Evolutionary conservation across 2,113 vertebrate genomes (phyloP).

Genomic region (Verasper variegatus): DNA sequence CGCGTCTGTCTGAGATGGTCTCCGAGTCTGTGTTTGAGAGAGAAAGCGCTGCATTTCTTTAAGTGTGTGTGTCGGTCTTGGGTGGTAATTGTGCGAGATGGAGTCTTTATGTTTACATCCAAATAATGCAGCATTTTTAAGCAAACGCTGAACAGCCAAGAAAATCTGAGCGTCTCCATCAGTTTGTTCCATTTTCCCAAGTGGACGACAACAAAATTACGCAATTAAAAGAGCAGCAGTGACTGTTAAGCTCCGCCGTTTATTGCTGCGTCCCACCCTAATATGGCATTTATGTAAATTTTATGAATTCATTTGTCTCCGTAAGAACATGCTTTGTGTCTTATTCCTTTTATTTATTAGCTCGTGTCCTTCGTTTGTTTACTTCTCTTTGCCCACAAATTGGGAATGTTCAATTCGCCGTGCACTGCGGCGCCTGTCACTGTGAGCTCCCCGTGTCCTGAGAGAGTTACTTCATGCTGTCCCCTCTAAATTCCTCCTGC

Average conservation of each 20-base stretch:
- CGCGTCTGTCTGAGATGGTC: slow-evolving; percentile 36
- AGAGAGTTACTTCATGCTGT: neutral
- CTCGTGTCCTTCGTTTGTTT: slow-evolving; percentile 9
- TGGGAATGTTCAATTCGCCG: neutral
- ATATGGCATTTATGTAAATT: slow-evolving; percentile 62
- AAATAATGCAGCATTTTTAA: slow-evolving; percentile 31
- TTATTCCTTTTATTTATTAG: neutral
- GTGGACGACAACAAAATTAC: slow-evolving; percentile 49
- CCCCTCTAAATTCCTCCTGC: too few relatives aligned
- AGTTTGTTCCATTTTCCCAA: slow-evolving; percentile 30
- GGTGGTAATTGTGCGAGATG: slow-evolving; percentile 14
- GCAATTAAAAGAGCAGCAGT: slow-evolving; percentile 44
- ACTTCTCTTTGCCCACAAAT: neutral
- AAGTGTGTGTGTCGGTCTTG: slow-evolving; percentile 27
- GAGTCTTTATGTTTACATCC: slow-evolving; percentile 10
- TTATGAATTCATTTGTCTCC: slow-evolving; percentile 38
- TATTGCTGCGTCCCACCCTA: slow-evolving; percentile 34
- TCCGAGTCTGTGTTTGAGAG: slow-evolving; percentile 1
- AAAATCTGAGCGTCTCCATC: slow-evolving; percentile 45
- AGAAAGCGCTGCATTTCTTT: slow-evolving; percentile 1
- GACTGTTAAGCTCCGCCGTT: slow-evolving; percentile 52
- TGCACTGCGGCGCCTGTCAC: neutral
- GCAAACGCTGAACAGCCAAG: neutral
- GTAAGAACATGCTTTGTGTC: neutral
- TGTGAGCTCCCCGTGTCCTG: too few relatives aligned